Base-by-base conservation (phyloP, 2,797 vertebrate species). In the Acomys russatus region DNA sequence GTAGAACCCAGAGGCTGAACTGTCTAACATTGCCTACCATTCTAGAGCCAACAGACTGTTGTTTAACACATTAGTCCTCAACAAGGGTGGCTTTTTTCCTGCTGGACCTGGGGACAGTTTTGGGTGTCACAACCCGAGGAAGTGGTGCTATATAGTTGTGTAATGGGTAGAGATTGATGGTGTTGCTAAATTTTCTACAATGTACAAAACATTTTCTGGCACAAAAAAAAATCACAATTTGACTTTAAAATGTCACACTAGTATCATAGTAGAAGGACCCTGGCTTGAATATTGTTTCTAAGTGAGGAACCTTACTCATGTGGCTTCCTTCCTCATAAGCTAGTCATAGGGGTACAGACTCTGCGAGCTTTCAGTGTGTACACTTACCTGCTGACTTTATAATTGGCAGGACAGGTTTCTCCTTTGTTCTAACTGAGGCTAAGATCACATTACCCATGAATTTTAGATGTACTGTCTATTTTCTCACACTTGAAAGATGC, bases 401-500 rank as follows among this genome's bases (percentile, higher is more conserved):
- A 59, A 73, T 35, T 22, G 0, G 38, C 15, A n/a, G 38, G 30
- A 28, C 8, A n/a, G 35, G 6, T 10, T 76, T 73, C 56, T 89
- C 66, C 76, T 90, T 77, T 76, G 51, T 76, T 90, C 85, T 59
- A 51, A 61, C 78, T 54, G 23, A 94, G 38, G 33, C 35, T 79
- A 51, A 76, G 71, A 12, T n/a, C 18, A 71, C 86, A 90, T 80
- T 73, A 4, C 56, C 54, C 56, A 44, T 68, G 30, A 59, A 56
- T 80, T 90, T 78, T 59, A 61, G 73, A 93, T 56, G 80, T n/a
- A 35, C 6, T 77, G 33, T 30, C 56, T 94, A 38, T 49, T 90
- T 92, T 90, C 64, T 88, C 56, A 59, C 14, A 71, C n/a, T 77
- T 61, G 56, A 85, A 44, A 44, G 0, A 0, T 83, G 28, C 15